Base-by-base conservation (phyloP, 2,888 invertebrate species). In the Drosophila barbarae region DNA sequence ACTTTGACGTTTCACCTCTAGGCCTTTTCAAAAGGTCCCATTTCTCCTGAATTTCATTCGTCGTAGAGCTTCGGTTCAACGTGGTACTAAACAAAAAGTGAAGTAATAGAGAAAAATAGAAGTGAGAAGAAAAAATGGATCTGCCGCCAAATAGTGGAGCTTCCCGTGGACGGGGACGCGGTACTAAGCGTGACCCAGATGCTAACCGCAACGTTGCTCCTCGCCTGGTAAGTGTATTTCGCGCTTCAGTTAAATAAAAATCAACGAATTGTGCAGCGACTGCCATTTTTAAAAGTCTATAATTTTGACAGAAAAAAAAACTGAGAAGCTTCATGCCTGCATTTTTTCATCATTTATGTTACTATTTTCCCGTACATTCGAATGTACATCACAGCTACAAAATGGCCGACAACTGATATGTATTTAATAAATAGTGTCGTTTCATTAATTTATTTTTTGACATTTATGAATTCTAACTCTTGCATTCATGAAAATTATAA, bases 91-190 rank as follows among this genome's bases (percentile, higher is more conserved):
- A 34, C 13, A 6, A 3, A 3, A n/a, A 15, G 8, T 7, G 3
- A 30, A 39, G 8, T 6, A 9, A 26, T 7, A 5, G 7, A 26
- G 26, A 26, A 3, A 26, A 26, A 7, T 5, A 2, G 9, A 39
- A 3, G 10, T 8, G 7, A 7, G 5, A 32, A 32, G 12, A 39
- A 23, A 41, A 28, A n/a, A 73, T 76, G 76, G n/a, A 77, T 51
- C 38, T 64, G 2, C 73, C 65, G 0, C 5, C 52, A 0, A 70
- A 49, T 13, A 6, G 44, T 0, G 83, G 76, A 4, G 51, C 18
- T 12, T 59, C 83, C 0, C 85, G 77, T 21, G 77, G 77, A 2
- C 59, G 53, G 0, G 85, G 77, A 0, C 76, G 85, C 3, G 77
- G 76, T 1, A 42, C 0, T 26, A 75, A 67, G 5, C 44, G 10